These are phyloP conservation scores for Andrena minutula DNA, from an alignment of 2,888 invertebrate species.

Conservation along the genomic window DNA sequence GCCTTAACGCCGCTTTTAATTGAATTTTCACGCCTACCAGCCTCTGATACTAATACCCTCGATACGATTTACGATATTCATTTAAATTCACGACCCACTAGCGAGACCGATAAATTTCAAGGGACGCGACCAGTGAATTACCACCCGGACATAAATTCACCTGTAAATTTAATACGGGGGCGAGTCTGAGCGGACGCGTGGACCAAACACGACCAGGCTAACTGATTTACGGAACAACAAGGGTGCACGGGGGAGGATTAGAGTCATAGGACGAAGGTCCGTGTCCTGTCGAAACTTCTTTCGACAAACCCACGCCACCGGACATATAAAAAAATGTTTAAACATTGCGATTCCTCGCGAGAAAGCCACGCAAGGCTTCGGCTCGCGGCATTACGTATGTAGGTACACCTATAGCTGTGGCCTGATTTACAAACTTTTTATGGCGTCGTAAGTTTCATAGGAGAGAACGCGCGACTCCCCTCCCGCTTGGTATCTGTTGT, in stretches of 20 bases:
- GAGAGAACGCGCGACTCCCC: neutral
- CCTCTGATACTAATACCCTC: constrained; percentile 2
- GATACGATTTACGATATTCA: constrained; percentile 35
- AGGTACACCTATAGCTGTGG: constrained; percentile 40
- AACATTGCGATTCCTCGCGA: constrained; percentile 19
- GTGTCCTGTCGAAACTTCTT: neutral
- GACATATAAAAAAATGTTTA: neutral
- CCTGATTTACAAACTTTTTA: constrained; percentile 52
- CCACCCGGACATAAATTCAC: constrained; percentile 14
- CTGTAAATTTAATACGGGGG: constrained; percentile 1
- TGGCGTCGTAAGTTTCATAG: constrained; percentile 13
- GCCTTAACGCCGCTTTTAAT: neutral
- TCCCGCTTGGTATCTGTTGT: too few species aligned
- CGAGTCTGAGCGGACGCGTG: neutral
- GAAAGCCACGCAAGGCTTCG: constrained; percentile 1
- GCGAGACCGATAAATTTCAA: constrained; percentile 5
- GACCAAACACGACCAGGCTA: neutral
- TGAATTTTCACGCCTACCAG: constrained; percentile 5
- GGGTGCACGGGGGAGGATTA: neutral
- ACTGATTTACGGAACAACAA: neutral
- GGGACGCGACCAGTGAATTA: neutral
- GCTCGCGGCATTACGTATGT: neutral
- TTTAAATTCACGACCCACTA: constrained; percentile 15
- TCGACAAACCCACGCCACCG: too few species aligned
- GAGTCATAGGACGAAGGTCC: neutral